A percentile compares a stretch with the other conserved stretches of the same genome.
These are phyloP conservation scores for Clarias macrocephalus DNA, from an alignment of 2,113 vertebrate species.

Conservation along the genomic window DNA sequence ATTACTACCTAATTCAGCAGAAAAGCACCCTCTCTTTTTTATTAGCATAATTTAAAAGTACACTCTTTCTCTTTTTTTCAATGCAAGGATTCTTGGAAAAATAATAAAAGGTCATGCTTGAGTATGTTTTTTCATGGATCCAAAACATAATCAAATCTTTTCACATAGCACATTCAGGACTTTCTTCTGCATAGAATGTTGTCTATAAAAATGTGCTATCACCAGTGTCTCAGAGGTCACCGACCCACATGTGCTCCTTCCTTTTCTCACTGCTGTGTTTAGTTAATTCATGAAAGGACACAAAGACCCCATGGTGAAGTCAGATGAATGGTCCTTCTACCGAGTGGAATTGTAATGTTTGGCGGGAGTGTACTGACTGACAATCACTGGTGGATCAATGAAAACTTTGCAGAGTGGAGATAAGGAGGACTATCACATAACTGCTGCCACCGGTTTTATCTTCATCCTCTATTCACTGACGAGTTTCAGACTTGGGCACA, in stretches of 20 bases:
- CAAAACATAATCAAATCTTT: neutral
- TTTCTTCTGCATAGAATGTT: neutral
- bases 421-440: conserved; percentile 51
- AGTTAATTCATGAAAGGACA: conserved; percentile 53
- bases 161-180: neutral
- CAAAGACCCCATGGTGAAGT: conserved; percentile 33
- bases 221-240: conserved; percentile 25
- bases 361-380: conserved; percentile 35
- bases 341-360: conserved; percentile 53
- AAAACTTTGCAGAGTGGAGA: conserved; percentile 45
- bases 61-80: neutral
- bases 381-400: conserved; percentile 48
- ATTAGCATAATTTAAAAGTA: neutral
- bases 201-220: neutral
- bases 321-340: conserved; percentile 47
- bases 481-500: conserved; percentile 29
- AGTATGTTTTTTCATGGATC: neutral
- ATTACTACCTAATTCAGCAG: neutral
- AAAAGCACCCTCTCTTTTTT: neutral
- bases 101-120: too few species aligned
- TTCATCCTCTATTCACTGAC: conserved; percentile 40
- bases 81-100: neutral
- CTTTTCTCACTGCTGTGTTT: conserved; percentile 38
- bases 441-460: conserved; percentile 42
- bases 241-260: conserved; percentile 10